These are phyloP conservation scores for Phrynocephalus versicolor DNA, from an alignment of 2,113 vertebrate genomes.

Conservation along the genomic window DNA sequence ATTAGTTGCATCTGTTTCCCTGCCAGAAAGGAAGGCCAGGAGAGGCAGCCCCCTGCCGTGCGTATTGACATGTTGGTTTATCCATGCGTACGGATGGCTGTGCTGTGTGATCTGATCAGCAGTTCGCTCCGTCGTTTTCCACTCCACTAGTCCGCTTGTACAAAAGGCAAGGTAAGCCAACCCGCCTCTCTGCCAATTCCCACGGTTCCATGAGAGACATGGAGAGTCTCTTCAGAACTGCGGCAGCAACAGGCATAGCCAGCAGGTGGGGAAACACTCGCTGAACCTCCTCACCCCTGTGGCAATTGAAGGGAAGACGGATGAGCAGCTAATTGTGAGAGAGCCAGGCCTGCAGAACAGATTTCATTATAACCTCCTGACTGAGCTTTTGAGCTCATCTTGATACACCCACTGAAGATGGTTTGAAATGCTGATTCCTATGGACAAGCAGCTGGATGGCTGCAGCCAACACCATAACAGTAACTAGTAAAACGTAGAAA, in stretches of 20 bases:
- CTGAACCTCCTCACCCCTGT: not conserved
- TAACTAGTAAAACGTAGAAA: not conserved
- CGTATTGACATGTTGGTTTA: constrained; percentile 10
- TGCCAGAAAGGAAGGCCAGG: not conserved
- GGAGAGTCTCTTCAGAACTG: fast-evolving
- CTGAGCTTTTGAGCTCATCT: not conserved
- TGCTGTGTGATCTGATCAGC: not conserved
- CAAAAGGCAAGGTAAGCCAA: constrained; percentile 3
- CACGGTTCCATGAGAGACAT: fast-evolving
- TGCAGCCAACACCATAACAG: too few relatives aligned
- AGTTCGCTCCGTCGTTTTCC: not conserved
- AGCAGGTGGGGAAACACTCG: not conserved
- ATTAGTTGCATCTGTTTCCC: constrained; percentile 22
- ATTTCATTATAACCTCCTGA: not conserved
- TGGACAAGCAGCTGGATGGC: not conserved
- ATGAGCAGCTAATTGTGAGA: not conserved
- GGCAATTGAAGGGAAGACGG: not conserved
- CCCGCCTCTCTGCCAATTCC: not conserved
- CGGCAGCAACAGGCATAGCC: not conserved
- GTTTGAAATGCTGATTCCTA: not conserved
- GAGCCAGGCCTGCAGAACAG: not conserved
- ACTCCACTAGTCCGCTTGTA: not conserved
- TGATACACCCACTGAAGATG: not conserved
- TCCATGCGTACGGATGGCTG: not conserved
- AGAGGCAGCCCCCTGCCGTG: constrained; percentile 10